Evolutionary conservation across 1,140 invertebrate genomes (phyloP).

Genomic region (Tetramorium alpestre): DNA sequence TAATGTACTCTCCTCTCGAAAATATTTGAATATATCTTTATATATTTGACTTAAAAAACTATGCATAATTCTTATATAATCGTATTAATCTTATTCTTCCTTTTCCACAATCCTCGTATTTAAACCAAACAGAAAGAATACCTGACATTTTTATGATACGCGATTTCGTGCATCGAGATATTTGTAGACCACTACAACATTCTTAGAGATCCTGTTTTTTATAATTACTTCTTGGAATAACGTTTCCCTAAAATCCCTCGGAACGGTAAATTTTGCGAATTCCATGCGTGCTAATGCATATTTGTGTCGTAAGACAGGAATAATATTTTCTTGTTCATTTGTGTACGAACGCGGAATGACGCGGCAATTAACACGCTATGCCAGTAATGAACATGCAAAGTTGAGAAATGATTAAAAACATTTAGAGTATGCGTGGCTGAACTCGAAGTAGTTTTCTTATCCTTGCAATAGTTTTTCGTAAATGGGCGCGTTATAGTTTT

Average conservation of each 20-base stretch:
- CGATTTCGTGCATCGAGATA: conserved; percentile 57
- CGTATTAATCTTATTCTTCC: neutral
- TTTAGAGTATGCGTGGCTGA: neutral
- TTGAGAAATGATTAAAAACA: conserved; percentile 4
- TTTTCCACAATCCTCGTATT: neutral
- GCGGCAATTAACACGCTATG: conserved; percentile 24
- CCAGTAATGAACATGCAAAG: conserved; percentile 7
- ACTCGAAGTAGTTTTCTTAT: neutral
- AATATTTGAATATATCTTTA: neutral
- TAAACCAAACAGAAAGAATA: neutral
- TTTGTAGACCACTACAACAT: neutral
- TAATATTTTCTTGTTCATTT: conserved; percentile 34
- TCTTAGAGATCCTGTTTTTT: conserved; percentile 44
- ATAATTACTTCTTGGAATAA: conserved; percentile 16
- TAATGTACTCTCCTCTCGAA: too few species aligned
- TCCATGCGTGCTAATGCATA: conserved; percentile 59
- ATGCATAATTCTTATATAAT: neutral
- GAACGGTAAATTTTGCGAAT: conserved; percentile 29
- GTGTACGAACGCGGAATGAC: neutral
- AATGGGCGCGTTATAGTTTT: neutral
- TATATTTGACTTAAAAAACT: neutral
- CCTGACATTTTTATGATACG: conserved; percentile 44
- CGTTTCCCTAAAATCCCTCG: conserved; percentile 33
- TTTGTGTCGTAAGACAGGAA: conserved; percentile 52
- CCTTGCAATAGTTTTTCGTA: neutral